Evolutionary conservation across 2,113 vertebrate species (phyloP).

Genomic region (Eretmochelys imbricata): DNA sequence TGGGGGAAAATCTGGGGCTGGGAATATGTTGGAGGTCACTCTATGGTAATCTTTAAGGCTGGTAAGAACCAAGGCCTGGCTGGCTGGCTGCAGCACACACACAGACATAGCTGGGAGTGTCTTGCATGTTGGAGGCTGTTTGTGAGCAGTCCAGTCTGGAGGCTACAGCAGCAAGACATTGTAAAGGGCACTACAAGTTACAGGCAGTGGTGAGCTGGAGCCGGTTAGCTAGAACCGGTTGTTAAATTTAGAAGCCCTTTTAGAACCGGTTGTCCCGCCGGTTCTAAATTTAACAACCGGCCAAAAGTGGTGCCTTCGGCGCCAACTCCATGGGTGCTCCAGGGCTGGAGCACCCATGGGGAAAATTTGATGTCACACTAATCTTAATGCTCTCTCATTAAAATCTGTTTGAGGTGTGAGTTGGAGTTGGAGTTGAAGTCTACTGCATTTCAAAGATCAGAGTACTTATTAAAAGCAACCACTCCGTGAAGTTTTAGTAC

Average conservation of each 20-base stretch:
- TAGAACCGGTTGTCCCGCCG: no score
- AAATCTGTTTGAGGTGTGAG: neutral
- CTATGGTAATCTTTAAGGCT: neutral
- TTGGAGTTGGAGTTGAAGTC: neutral
- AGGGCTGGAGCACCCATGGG: no score
- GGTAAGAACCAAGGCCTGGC: neutral
- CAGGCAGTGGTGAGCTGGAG: no score
- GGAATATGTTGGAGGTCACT: neutral
- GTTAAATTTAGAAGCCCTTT: no score
- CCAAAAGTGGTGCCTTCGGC: no score
- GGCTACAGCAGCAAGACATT: neutral
- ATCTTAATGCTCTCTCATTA: neutral
- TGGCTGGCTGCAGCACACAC: neutral
- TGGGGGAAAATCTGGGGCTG: no score
- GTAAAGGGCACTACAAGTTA: neutral
- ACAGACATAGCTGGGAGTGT: neutral
- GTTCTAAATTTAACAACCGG: no score
- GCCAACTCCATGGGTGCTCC: no score
- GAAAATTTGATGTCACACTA: neutral
- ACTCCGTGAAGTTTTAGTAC: neutral
- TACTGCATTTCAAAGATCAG: neutral
- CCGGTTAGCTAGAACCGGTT: no score
- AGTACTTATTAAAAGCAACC: neutral
- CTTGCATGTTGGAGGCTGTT: neutral
- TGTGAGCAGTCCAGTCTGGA: neutral